Evolutionary conservation across 2,888 invertebrate species (phyloP).

Genomic region (Papilio protenor): DNA sequence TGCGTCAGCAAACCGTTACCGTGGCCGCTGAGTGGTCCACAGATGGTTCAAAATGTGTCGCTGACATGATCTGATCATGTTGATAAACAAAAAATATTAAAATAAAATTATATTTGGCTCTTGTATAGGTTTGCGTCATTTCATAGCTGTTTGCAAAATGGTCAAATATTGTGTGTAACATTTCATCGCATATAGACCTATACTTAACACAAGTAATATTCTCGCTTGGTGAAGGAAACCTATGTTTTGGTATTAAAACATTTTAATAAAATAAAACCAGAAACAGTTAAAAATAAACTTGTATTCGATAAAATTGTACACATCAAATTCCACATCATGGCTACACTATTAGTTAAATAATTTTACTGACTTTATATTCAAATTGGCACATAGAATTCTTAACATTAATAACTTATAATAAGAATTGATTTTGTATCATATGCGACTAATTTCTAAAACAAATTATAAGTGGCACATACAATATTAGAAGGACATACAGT

Average conservation of each 20-base stretch:
- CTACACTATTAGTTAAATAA: slow-evolving; percentile 33
- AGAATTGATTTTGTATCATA: slow-evolving; percentile 2
- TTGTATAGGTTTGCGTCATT: not conserved
- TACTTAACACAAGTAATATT: too few species aligned
- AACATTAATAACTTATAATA: slow-evolving; percentile 31
- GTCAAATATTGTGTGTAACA: not conserved
- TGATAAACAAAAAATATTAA: not conserved
- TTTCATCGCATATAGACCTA: not conserved
- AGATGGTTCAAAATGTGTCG: not conserved
- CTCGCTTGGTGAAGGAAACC: not conserved
- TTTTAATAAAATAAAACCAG: slow-evolving; percentile 4
- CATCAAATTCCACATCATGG: not conserved
- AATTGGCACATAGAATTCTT: slow-evolving; percentile 45
- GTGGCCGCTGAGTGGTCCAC: not conserved
- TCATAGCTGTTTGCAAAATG: not conserved
- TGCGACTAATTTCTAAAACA: slow-evolving; percentile 19
- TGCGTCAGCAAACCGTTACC: not conserved
- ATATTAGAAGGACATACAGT: not conserved
- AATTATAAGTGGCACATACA: slow-evolving; percentile 14
- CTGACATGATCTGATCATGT: not conserved
- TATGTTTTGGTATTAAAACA: not conserved
- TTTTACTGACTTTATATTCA: slow-evolving; percentile 33
- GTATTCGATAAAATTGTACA: slow-evolving; percentile 38
- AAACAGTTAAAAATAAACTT: slow-evolving; percentile 42
- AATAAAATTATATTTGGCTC: not conserved